Conservation (phyloP, 2,113 vertebrate species). For the Addax nasomaculatus region DNA sequence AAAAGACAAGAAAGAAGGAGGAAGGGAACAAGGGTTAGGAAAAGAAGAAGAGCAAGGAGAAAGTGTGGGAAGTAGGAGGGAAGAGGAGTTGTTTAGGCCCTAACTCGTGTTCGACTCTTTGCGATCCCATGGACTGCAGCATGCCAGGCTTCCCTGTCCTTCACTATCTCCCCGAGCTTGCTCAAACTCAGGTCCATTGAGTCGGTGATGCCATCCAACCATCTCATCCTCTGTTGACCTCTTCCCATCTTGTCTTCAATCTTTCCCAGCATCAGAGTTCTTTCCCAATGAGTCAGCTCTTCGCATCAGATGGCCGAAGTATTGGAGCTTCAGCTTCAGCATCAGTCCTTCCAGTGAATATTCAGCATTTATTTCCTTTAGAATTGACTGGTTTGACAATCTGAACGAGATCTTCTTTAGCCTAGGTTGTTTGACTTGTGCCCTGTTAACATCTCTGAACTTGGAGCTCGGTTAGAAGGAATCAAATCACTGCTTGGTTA, state of each 20-base stretch:
- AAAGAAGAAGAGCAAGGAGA: neutral
- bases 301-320: fast-evolving
- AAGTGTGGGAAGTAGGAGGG: neutral
- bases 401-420: neutral
- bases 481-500: neutral
- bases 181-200: neutral
- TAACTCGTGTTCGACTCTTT: neutral
- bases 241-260: neutral
- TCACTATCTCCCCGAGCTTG: neutral
- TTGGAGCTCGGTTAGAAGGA: neutral
- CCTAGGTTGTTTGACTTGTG: neutral
- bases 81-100: neutral
- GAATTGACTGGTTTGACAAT: neutral
- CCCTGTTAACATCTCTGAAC: neutral
- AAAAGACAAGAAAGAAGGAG: neutral
- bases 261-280: neutral
- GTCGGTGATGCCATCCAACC: neutral
- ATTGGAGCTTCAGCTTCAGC: neutral
- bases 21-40: fast-evolving
- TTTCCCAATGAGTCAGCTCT: neutral
- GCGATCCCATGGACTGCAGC: neutral
- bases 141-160: neutral
- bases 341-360: neutral
- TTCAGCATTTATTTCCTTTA: neutral
- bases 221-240: neutral